Conservation (phyloP, 1,140 invertebrate species). For the Zaprionus tsacasi region DNA sequence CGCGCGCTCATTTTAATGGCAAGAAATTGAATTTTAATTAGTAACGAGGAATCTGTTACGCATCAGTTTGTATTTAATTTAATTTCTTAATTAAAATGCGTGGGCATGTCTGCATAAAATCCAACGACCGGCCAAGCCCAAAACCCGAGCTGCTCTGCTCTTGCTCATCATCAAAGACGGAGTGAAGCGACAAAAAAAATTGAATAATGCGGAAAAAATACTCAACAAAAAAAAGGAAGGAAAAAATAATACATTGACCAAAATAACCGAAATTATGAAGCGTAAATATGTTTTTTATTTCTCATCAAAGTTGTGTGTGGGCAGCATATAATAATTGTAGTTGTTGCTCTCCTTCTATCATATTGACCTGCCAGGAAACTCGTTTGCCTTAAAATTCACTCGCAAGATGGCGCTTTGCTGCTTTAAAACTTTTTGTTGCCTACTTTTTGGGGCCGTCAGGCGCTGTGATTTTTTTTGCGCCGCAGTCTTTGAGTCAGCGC, state of each 20-base stretch:
- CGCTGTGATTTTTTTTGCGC: constrained; percentile 44
- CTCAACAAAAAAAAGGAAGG: not conserved
- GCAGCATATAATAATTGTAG: not conserved
- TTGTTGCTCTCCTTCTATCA: not conserved
- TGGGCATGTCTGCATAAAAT: constrained; percentile 75
- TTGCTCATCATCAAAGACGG: constrained; percentile 21
- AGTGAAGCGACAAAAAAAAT: constrained; percentile 2
- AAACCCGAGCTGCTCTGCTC: constrained; percentile 1
- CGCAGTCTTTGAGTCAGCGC: constrained; percentile 28
- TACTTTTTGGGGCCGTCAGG: constrained; percentile 48
- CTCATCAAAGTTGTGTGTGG: not conserved
- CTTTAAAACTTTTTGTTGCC: constrained; percentile 57
- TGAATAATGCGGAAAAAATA: not conserved
- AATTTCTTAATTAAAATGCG: constrained; percentile 83
- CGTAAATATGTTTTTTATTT: constrained; percentile 3
- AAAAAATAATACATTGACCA: constrained; percentile 4
- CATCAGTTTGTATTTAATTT: constrained; percentile 83
- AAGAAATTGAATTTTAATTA: constrained; percentile 83
- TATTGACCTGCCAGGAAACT: not conserved
- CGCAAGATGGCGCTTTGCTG: not conserved
- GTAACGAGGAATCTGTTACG: constrained; percentile 82
- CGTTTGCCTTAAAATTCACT: not conserved
- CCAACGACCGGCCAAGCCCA: constrained; percentile 54
- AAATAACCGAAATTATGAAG: constrained; percentile 14
- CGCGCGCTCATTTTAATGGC: constrained; percentile 78